Base-by-base conservation (phyloP, 1,140 invertebrate genomes). In the Monochamus saltuarius region DNA sequence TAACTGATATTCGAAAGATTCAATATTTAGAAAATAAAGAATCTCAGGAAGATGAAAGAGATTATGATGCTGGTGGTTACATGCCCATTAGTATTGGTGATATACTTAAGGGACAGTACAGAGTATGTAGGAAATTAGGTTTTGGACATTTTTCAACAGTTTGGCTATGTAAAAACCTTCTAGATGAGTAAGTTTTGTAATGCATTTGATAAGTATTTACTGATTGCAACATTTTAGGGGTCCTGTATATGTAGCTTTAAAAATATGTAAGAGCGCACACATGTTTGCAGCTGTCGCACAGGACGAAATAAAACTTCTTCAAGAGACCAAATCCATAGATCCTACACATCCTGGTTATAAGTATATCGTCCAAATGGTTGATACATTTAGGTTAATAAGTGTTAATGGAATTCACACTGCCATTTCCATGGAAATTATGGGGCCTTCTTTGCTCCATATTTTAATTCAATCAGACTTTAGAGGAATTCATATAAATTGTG, bases 81-180 rank as follows among this genome's bases (percentile, higher is more conserved):
- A 95, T 98, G 85, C 94, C 94, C 62, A 93, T 98, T 50, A 92
- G 91, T 81, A 96, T 96, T 79, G 93, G 94, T 63, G 93, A 97
- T 80, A 81, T 95, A 54, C 94, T 97, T 22, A 83, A 91, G 78
- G 87, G 86, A 75, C 87, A 92, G 65, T 98, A 98, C 82, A 91
- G 94, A 82, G 92, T 97, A 67, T 89, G 95, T 65, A 85, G 95
- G 59, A 98, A 98, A 83, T 82, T 98, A 66, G 96, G 96, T 55
- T 98, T 94, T 94, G 96, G 96, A 55, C 95, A 98, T 78, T 98
- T 98, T 78, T 98, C 95, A 47, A 98, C 96, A 13, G 96, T 98
- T 22, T 98, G 95, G 95, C 85, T 98, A 13, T 96, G 94, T 78
- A 95, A 92, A 92, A 95, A 97, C 82, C 47, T 63, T 58, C 63